A percentile compares a stretch with the other conserved stretches of the same genome.
Conservation (phyloP, 2,113 vertebrate species). For the Notiomystis cincta region DNA sequence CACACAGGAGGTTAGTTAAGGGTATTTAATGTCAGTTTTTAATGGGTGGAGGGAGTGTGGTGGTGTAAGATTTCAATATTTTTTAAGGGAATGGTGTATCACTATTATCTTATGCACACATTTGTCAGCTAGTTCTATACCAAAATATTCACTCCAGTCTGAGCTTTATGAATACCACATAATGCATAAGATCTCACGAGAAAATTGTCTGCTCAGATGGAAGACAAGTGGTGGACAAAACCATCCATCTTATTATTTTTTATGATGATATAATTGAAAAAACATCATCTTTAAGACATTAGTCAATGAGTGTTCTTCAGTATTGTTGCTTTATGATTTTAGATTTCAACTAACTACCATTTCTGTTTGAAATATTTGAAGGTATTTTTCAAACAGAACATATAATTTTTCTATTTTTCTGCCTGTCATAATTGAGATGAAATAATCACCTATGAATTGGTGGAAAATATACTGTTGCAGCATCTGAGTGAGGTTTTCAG, state of each 20-base stretch:
- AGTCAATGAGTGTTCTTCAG: not conserved
- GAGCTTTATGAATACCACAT: not conserved
- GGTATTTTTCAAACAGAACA: not conserved
- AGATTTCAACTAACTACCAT: not conserved
- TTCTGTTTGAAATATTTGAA: not conserved
- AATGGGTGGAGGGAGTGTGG: fast-evolving
- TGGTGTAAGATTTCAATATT: not conserved
- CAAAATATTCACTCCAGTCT: not conserved
- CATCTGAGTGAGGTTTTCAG: not conserved
- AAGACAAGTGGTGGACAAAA: not conserved
- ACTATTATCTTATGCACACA: not conserved
- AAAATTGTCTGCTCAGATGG: not conserved
- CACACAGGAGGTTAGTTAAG: not conserved
- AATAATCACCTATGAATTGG: not conserved
- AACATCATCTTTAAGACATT: not conserved
- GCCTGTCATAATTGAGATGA: not conserved
- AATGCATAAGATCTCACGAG: not conserved
- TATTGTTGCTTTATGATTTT: not conserved
- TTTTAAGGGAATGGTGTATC: not conserved
- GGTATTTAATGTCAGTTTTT: not conserved
- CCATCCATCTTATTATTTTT: not conserved
- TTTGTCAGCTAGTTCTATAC: not conserved
- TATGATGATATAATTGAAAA: not conserved
- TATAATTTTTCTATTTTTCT: not conserved
- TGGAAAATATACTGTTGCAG: not conserved